phyloP scores from a whole-genome alignment of 2,797 vertebrate species.

The Cyprinella venusta region DNA sequence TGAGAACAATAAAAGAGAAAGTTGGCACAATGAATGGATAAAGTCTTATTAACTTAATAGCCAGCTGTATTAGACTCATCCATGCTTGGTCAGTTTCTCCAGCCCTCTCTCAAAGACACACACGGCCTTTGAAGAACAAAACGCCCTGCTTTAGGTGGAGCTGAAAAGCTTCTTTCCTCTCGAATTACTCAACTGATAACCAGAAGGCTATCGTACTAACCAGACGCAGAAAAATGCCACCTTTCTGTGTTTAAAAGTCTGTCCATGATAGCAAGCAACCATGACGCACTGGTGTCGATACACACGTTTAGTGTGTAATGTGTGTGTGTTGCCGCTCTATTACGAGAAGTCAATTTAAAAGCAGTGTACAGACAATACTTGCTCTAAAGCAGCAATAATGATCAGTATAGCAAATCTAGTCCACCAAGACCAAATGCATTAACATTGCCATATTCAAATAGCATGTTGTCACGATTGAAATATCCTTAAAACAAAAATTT shows the following conservation, averaged over 20 bases:
- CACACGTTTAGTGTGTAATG: not conserved
- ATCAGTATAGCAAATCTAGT: too few species aligned
- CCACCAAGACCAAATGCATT: too few species aligned
- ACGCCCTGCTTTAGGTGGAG: conserved; percentile 8
- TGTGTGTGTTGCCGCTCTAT: not conserved
- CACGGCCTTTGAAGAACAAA: not conserved
- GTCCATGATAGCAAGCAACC: conserved; percentile 17
- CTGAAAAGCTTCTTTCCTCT: conserved; percentile 2
- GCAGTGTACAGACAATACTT: not conserved
- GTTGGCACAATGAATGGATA: not conserved
- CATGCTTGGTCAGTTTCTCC: not conserved
- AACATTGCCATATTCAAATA: too few species aligned
- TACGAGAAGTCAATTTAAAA: not conserved
- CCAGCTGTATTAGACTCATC: not conserved
- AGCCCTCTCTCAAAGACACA: not conserved
- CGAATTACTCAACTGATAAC: conserved; percentile 23
- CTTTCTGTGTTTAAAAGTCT: not conserved
- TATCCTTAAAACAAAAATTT: too few species aligned
- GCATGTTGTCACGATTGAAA: too few species aligned
- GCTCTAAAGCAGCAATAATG: too few species aligned
- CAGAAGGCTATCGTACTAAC: not conserved
- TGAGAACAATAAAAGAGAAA: not conserved
- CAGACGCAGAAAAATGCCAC: not conserved
- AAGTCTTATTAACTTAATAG: not conserved
- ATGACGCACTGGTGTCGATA: not conserved